These are phyloP conservation scores for Reticulitermes lucifugus DNA, from an alignment of 2,888 invertebrate species.

Conservation along the genomic window DNA sequence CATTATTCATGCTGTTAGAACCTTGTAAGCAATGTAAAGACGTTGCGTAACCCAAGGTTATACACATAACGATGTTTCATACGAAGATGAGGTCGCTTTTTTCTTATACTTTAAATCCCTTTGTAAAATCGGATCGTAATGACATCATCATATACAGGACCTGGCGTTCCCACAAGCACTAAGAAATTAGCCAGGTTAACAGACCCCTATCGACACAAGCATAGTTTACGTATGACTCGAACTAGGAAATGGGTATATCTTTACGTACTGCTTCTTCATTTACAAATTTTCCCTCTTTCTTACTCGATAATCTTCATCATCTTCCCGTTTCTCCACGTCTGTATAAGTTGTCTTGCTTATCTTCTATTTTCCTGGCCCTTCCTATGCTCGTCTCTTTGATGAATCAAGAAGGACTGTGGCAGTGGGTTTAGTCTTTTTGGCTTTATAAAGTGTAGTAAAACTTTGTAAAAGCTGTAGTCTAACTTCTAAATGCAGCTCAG, in stretches of 20 bases:
- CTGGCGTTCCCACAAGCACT: not conserved
- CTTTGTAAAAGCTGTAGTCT: too few species aligned
- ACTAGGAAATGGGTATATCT: too few species aligned
- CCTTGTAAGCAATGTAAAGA: not conserved
- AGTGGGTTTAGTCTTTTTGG: not conserved
- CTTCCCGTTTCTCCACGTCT: not conserved
- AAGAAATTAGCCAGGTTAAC: too few species aligned
- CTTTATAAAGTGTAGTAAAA: too few species aligned
- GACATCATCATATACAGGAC: not conserved
- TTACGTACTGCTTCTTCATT: not conserved
- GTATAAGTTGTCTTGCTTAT: not conserved
- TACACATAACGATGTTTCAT: conserved; percentile 4
- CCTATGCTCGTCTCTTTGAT: conserved; percentile 17
- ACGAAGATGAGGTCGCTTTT: not conserved
- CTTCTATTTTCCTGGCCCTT: not conserved
- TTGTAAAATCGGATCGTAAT: not conserved
- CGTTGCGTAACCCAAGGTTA: not conserved
- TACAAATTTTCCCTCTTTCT: not conserved
- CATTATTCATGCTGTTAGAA: not conserved
- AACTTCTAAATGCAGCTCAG: too few species aligned
- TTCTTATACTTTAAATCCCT: not conserved
- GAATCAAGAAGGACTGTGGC: conserved; percentile 15
- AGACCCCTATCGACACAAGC: not conserved
- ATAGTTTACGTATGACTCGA: not conserved
- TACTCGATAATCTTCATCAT: not conserved